Conservation (phyloP, 2,888 invertebrate genomes). For the Epinotia ramella region DNA sequence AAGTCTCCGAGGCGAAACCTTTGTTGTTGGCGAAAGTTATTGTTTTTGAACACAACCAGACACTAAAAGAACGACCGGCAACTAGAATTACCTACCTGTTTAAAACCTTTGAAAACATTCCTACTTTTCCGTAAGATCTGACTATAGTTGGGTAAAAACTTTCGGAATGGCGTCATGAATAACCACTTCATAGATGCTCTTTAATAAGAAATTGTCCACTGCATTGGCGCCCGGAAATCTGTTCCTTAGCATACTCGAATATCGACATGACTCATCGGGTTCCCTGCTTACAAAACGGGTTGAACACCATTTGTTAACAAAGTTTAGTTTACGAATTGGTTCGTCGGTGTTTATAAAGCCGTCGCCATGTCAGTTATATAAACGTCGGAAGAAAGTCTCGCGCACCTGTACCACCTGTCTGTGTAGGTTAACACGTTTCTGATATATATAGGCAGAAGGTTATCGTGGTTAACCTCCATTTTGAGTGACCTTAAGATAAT, state of each 20-base stretch:
- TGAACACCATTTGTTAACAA: slow-evolving; percentile 53
- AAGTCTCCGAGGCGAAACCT: slow-evolving; percentile 19
- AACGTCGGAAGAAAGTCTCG: slow-evolving; percentile 64
- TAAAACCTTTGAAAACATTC: not conserved
- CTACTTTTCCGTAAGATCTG: not conserved
- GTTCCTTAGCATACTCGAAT: slow-evolving; percentile 18
- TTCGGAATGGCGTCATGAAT: not conserved
- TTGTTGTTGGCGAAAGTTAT: slow-evolving; percentile 10
- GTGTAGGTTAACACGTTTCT: slow-evolving; percentile 68
- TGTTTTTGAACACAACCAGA: slow-evolving; percentile 13
- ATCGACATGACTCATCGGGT: slow-evolving; percentile 27
- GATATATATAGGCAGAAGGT: slow-evolving; percentile 72
- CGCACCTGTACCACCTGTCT: slow-evolving; percentile 54
- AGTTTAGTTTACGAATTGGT: slow-evolving; percentile 60
- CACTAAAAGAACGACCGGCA: not conserved
- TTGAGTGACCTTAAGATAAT: slow-evolving; percentile 59
- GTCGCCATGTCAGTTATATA: slow-evolving; percentile 57
- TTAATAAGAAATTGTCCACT: not conserved
- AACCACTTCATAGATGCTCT: not conserved
- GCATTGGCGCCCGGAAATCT: slow-evolving; percentile 1
- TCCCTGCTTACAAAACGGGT: slow-evolving; percentile 25
- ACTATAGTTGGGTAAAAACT: not conserved
- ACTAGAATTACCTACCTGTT: slow-evolving; percentile 5
- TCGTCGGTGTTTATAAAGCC: slow-evolving; percentile 61
- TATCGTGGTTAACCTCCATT: slow-evolving; percentile 62